These are phyloP conservation scores for Machaerirhynchus nigripectus DNA, from an alignment of 2,113 vertebrate genomes.

Conservation along the genomic window DNA sequence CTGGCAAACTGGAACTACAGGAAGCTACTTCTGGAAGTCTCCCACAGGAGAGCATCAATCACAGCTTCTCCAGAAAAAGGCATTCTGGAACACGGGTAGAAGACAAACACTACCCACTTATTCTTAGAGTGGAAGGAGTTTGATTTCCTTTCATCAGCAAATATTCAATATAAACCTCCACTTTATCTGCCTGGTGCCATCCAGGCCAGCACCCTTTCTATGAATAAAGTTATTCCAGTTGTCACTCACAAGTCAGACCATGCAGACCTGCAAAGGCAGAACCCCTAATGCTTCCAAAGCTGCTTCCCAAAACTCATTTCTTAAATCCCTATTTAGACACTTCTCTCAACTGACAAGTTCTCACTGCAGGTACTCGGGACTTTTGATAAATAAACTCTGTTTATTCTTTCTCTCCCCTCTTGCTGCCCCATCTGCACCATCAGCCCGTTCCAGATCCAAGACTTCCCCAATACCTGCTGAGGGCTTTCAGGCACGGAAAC, in stretches of 20 bases:
- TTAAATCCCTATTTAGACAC: background rate
- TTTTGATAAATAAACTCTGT: background rate
- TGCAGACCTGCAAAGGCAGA: background rate
- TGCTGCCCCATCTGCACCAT: background rate
- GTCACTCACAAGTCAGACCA: background rate
- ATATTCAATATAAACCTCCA: background rate
- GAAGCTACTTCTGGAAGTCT: background rate
- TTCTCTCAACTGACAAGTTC: background rate
- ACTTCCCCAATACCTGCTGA: background rate
- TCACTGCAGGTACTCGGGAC: background rate
- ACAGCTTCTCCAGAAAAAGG: background rate
- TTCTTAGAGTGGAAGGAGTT: background rate
- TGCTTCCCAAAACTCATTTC: background rate
- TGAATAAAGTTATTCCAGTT: background rate
- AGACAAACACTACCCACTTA: background rate
- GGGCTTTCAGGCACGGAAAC: background rate
- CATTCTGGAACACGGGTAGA: rapidly evolving
- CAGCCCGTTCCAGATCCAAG: background rate
- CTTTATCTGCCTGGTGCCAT: background rate
- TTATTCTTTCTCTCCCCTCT: background rate
- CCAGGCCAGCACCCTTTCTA: background rate
- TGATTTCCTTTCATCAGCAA: background rate
- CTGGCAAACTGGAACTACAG: rapidly evolving
- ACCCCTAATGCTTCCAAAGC: background rate
- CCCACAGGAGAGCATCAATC: background rate